Percentiles rank a stretch among this genome's conserved stretches.
These are phyloP conservation scores for Chrysomela aeneicollis DNA, from an alignment of 2,888 invertebrate genomes.

Conservation along the genomic window DNA sequence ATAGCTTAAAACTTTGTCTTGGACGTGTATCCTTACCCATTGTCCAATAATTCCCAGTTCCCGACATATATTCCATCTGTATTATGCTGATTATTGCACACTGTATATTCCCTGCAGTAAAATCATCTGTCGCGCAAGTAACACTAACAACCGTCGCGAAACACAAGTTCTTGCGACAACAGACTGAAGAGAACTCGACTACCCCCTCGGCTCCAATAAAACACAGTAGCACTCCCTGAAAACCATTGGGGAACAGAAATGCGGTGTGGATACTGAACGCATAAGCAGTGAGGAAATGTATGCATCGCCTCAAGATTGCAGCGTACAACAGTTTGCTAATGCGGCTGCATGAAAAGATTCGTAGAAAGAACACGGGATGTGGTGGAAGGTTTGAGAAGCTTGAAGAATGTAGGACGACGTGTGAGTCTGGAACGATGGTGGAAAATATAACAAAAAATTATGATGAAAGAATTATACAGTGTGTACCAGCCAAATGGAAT, in stretches of 20 bases:
- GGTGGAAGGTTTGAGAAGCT: no score
- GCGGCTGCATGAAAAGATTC: no score
- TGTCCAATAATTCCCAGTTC: not conserved
- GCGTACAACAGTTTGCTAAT: no score
- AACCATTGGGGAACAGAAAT: not conserved
- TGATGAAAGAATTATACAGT: no score
- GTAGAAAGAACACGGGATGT: no score
- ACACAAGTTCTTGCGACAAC: not conserved
- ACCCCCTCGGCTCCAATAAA: not conserved
- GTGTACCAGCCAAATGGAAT: no score
- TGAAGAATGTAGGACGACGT: no score
- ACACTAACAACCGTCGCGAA: not conserved
- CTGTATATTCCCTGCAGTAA: not conserved
- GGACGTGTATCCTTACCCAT: not conserved
- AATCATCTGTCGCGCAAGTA: not conserved
- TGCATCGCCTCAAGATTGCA: no score
- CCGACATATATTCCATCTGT: not conserved
- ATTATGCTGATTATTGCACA: not conserved
- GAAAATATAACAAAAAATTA: no score
- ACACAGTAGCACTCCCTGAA: not conserved
- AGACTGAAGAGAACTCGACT: not conserved
- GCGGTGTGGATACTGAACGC: not conserved
- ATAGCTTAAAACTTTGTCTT: no score
- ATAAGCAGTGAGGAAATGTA: not conserved
- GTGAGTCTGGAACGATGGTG: no score